Percentiles rank a stretch among this genome's conserved stretches.
phyloP scores from a whole-genome alignment of 2,888 invertebrate genomes.

The Drosophila mimetica region DNA sequence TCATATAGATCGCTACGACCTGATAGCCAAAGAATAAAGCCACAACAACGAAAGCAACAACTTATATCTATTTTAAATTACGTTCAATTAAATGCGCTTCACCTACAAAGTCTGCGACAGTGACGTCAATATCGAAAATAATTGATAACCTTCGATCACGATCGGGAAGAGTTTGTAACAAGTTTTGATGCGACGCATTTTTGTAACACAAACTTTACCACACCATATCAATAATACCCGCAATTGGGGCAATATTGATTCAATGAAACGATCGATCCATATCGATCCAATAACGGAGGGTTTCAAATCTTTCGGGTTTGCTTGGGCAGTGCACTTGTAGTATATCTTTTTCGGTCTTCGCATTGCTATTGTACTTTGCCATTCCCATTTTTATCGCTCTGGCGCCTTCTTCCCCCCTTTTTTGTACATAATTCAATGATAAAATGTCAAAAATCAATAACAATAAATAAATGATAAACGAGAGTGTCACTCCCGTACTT shows the following conservation, averaged over 20 bases:
- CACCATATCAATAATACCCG: slow-evolving; percentile 23
- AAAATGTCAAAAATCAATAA: slow-evolving; percentile 81
- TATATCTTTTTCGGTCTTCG: not conserved
- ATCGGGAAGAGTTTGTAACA: slow-evolving; percentile 48
- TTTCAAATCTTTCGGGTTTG: slow-evolving; percentile 16
- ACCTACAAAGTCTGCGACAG: slow-evolving; percentile 53
- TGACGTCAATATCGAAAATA: slow-evolving; percentile 59
- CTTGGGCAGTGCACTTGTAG: slow-evolving; percentile 34
- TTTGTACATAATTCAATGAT: slow-evolving; percentile 75
- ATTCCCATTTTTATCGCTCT: slow-evolving; percentile 24
- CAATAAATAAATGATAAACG: slow-evolving; percentile 78
- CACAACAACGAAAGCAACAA: slow-evolving; percentile 33
- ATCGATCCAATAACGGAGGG: slow-evolving; percentile 26
- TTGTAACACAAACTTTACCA: slow-evolving; percentile 41
- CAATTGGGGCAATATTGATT: slow-evolving; percentile 54
- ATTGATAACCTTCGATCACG: slow-evolving; percentile 50
- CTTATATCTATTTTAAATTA: slow-evolving; percentile 76
- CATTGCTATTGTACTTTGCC: slow-evolving; percentile 26
- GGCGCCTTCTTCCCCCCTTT: slow-evolving; percentile 17
- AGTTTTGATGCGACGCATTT: slow-evolving; percentile 51
- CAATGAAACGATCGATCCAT: slow-evolving; percentile 55
- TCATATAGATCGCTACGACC: slow-evolving; percentile 57
- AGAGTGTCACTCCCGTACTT: slow-evolving; percentile 67
- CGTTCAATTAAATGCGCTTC: slow-evolving; percentile 74
- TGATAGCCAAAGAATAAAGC: slow-evolving; percentile 55